A percentile compares a stretch with the other conserved stretches of the same genome.
Conservation (phyloP, 2,888 invertebrate genomes). For the Dendrolimus pini region DNA sequence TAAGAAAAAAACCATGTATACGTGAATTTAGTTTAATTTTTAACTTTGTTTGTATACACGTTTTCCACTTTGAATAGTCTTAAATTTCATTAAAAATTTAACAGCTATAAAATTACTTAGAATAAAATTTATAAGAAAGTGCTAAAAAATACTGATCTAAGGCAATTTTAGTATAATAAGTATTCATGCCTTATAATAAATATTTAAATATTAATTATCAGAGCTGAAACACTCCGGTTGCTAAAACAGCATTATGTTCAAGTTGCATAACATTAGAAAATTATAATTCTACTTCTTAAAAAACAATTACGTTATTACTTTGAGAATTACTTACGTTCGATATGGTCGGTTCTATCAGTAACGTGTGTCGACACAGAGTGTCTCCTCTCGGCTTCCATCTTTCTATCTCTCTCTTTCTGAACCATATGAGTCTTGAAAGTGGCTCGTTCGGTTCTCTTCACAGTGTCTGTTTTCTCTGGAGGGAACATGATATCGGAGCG, state of each 20-base stretch:
- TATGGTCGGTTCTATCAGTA: constrained; percentile 80
- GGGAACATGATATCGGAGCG: constrained; percentile 57
- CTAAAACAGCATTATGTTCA: neutral
- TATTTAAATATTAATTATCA: neutral
- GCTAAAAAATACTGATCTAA: too few species aligned
- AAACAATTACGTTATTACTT: neutral
- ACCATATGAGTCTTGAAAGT: constrained; percentile 86
- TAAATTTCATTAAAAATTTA: too few species aligned
- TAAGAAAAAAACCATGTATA: too few species aligned
- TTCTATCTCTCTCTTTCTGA: constrained; percentile 78
- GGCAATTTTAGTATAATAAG: too few species aligned
- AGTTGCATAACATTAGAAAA: neutral
- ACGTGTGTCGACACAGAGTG: constrained; percentile 85
- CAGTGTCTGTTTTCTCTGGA: constrained; percentile 41
- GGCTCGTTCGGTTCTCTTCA: constrained; percentile 71
- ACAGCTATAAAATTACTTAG: too few species aligned
- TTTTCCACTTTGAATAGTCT: too few species aligned
- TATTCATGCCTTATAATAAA: neutral
- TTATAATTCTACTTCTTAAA: neutral
- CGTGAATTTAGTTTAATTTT: too few species aligned
- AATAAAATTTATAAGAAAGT: too few species aligned
- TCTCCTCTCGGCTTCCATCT: constrained; percentile 82
- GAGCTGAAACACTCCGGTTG: constrained; percentile 1
- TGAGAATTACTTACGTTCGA: constrained; percentile 55
- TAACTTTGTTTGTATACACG: too few species aligned